Conservation (phyloP, 2,888 invertebrate genomes). For the Deilephila elpenor region DNA sequence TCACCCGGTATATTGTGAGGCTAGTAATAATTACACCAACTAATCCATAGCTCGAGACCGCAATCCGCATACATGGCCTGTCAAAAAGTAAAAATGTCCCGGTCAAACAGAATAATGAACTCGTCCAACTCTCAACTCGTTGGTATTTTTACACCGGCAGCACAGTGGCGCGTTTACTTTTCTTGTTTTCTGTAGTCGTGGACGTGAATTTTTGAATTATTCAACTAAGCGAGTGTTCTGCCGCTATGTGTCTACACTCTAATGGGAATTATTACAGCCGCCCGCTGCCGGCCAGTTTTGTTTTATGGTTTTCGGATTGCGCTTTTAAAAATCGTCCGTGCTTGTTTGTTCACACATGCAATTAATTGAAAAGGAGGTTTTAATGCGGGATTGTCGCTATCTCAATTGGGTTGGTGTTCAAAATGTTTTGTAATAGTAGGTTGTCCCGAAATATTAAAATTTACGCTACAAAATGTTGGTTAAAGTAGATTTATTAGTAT, state of each 20-base stretch:
- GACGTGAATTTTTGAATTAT: slow-evolving; percentile 70
- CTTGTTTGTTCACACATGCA: background rate
- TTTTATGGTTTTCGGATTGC: slow-evolving; percentile 39
- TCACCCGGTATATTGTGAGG: too few relatives aligned
- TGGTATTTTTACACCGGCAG: slow-evolving; percentile 53
- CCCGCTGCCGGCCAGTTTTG: slow-evolving; percentile 19
- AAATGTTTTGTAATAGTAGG: too few relatives aligned
- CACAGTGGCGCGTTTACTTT: slow-evolving; percentile 56
- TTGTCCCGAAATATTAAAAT: too few relatives aligned
- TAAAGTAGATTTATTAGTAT: too few relatives aligned
- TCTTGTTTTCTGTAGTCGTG: slow-evolving; percentile 57
- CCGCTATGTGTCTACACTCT: slow-evolving; percentile 47
- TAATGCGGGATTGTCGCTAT: too few relatives aligned
- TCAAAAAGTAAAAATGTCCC: background rate
- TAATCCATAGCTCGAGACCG: background rate
- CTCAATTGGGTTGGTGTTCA: too few relatives aligned
- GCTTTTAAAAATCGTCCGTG: slow-evolving; percentile 3
- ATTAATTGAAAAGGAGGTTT: too few relatives aligned
- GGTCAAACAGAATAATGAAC: slow-evolving; percentile 23
- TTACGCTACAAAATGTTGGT: too few relatives aligned
- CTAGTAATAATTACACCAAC: background rate
- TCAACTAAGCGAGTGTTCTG: slow-evolving; percentile 63
- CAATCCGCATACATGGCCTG: background rate
- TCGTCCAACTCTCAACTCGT: slow-evolving; percentile 10
- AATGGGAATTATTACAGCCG: slow-evolving; percentile 47